Evolutionary conservation across 2,888 invertebrate genomes (phyloP).

Genomic region (Adela reaumurella): DNA sequence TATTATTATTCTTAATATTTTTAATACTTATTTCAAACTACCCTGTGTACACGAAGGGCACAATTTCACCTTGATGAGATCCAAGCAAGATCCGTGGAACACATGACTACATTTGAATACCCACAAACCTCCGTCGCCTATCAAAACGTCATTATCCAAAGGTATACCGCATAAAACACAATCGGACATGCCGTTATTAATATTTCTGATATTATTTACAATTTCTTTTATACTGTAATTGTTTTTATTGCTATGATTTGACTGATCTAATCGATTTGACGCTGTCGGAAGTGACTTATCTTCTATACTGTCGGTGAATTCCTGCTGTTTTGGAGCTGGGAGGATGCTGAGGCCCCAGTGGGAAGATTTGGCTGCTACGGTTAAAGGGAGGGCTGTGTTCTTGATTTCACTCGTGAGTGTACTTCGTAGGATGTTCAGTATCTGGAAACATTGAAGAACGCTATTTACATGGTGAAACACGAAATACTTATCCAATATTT

Average conservation of each 20-base stretch:
- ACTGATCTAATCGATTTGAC: background rate
- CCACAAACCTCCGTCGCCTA: slow-evolving; percentile 60
- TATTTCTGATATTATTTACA: slow-evolving; percentile 20
- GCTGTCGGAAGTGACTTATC: background rate
- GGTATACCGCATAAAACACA: slow-evolving; percentile 59
- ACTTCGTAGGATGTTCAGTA: slow-evolving; percentile 32
- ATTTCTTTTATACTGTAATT: slow-evolving; percentile 19
- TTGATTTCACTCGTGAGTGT: slow-evolving; percentile 25
- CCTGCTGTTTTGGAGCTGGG: slow-evolving; percentile 15
- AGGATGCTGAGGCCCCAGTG: slow-evolving; percentile 50
- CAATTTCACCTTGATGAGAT: slow-evolving; percentile 49
- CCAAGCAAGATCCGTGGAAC: slow-evolving; percentile 60
- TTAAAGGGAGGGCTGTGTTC: slow-evolving; percentile 41
- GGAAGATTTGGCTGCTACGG: slow-evolving; percentile 33
- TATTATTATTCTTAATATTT: background rate
- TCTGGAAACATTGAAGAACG: slow-evolving; percentile 20
- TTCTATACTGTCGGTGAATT: background rate
- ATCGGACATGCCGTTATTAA: slow-evolving; percentile 25
- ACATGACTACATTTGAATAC: slow-evolving; percentile 61
- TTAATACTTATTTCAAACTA: no score
- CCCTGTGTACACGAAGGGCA: slow-evolving; percentile 32
- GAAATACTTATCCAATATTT: no score
- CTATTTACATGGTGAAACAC: no score
- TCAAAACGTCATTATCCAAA: slow-evolving; percentile 53
- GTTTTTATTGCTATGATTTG: slow-evolving; percentile 2